These are phyloP conservation scores for Eulithis prunata DNA, from an alignment of 2,888 invertebrate genomes.

Conservation along the genomic window DNA sequence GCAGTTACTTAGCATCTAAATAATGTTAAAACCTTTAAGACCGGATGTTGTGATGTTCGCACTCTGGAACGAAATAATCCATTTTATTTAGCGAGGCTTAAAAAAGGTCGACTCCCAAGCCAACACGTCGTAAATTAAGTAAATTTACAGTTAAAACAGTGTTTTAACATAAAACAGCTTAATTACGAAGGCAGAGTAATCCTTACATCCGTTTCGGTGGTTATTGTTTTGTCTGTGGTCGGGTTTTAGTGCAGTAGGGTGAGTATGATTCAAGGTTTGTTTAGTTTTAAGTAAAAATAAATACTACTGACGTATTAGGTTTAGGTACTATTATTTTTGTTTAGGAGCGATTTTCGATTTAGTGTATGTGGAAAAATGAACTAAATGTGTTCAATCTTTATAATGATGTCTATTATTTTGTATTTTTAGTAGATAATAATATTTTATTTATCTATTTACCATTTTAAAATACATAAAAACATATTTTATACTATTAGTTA, in stretches of 20 bases:
- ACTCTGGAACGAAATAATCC: slow-evolving; percentile 22
- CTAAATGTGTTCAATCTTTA: no score
- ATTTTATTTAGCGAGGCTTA: slow-evolving; percentile 17
- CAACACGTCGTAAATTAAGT: slow-evolving; percentile 51
- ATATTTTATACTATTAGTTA: no score
- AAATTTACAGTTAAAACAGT: slow-evolving; percentile 57
- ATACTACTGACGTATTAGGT: no score
- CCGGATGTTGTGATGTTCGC: slow-evolving; percentile 11
- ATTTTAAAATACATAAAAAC: no score
- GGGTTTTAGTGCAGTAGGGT: slow-evolving; percentile 24
- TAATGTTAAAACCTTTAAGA: neutral
- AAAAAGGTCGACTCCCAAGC: slow-evolving; percentile 36
- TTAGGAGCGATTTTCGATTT: no score
- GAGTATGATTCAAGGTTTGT: slow-evolving; percentile 1
- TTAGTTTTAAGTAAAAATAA: neutral
- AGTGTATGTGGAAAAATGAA: no score
- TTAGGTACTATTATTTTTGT: no score
- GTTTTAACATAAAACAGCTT: slow-evolving; percentile 57
- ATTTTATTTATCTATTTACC: no score
- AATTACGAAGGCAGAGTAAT: slow-evolving; percentile 58
- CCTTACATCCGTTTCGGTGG: slow-evolving; percentile 52
- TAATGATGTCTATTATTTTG: no score
- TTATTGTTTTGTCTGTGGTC: slow-evolving; percentile 12
- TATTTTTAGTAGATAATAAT: no score
- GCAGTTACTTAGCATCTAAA: neutral